Evolutionary conservation across 2,797 vertebrate genomes (phyloP).

Genomic region (Sebastes oblongus): DNA sequence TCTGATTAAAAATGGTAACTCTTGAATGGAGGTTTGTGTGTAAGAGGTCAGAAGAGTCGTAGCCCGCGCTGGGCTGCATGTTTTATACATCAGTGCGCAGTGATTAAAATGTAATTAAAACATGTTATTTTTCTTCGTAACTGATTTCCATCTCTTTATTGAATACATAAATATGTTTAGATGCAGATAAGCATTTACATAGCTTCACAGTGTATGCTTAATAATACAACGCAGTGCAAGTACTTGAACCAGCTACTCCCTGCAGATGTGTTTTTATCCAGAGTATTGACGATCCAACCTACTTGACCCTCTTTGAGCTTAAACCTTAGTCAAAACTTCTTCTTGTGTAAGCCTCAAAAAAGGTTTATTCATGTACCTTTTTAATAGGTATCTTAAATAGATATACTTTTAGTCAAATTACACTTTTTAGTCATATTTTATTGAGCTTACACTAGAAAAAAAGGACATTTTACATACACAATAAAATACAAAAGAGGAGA

Average conservation of each 20-base stretch:
- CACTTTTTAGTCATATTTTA: too few species aligned
- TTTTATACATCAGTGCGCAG: constrained; percentile 62
- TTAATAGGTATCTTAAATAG: too few species aligned
- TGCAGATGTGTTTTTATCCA: neutral
- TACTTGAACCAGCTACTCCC: constrained; percentile 19
- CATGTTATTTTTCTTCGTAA: constrained; percentile 37
- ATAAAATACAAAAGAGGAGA: too few species aligned
- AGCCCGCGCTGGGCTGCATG: constrained; percentile 54
- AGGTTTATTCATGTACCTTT: neutral
- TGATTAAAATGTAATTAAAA: constrained; percentile 70
- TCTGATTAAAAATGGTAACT: constrained; percentile 57
- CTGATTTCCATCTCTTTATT: constrained; percentile 54
- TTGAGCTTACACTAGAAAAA: too few species aligned
- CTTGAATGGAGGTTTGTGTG: constrained; percentile 50
- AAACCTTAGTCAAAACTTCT: neutral
- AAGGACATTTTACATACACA: too few species aligned
- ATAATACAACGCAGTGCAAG: neutral
- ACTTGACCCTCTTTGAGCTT: constrained; percentile 33
- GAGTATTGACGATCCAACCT: neutral
- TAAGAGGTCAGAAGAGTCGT: constrained; percentile 52
- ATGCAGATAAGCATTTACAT: constrained; percentile 52
- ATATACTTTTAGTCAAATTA: neutral
- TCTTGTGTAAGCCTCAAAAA: neutral
- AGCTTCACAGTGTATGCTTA: neutral
- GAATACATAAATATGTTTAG: constrained; percentile 64